A percentile compares a stretch with the other conserved stretches of the same genome.
phyloP scores from a whole-genome alignment of 2,888 invertebrate species.

The Drosophila ustulata region DNA sequence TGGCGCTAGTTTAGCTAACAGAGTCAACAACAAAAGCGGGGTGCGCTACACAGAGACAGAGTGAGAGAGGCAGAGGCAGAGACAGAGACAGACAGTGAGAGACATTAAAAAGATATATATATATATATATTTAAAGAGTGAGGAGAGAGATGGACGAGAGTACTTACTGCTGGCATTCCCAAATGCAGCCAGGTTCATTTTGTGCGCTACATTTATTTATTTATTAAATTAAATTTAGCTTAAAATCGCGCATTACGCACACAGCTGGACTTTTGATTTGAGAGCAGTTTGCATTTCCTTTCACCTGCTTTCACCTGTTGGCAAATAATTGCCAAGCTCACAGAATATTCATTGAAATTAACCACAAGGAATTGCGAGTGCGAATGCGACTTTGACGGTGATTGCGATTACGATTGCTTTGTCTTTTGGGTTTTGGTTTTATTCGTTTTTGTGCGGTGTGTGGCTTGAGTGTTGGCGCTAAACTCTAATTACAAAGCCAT shows the following conservation, averaged over 20 bases:
- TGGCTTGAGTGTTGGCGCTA: constrained; percentile 61
- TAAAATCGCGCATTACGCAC: constrained; percentile 18
- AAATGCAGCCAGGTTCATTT: constrained; percentile 4
- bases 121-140: not conserved
- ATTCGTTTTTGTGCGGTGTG: not conserved
- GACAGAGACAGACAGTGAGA: constrained; percentile 11
- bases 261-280: constrained; percentile 23
- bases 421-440: not conserved
- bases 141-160: not conserved
- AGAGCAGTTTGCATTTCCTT: constrained; percentile 23
- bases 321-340: constrained; percentile 68
- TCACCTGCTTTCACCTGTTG: constrained; percentile 21
- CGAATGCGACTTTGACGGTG: constrained; percentile 21
- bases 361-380: constrained; percentile 12
- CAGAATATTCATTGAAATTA: constrained; percentile 74
- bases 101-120: not conserved
- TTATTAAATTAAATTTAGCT: constrained; percentile 4
- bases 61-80: not conserved
- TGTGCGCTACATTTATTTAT: constrained; percentile 3
- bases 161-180: constrained; percentile 6
- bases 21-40: constrained; percentile 45
- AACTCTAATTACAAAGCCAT: constrained; percentile 78
- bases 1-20: constrained; percentile 36
- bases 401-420: constrained; percentile 17
- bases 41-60: constrained; percentile 23